Evolutionary conservation across 2,797 vertebrate species (phyloP), one percentile per base, ranked within the genome.

Genomic region (Karalla daura): DNA sequence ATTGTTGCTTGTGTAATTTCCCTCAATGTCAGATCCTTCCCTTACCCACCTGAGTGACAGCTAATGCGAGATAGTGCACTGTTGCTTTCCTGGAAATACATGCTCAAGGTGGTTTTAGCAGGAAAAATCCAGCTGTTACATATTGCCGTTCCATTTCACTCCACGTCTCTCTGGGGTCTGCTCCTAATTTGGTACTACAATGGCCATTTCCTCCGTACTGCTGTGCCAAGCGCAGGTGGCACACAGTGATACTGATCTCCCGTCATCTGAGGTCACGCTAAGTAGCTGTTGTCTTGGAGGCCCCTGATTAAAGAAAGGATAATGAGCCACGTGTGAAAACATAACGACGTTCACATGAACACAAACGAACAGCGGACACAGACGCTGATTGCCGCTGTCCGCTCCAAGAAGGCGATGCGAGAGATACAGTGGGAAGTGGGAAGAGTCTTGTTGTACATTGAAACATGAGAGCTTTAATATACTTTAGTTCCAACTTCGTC

Each of bases 171-270:
- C 74, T n/a, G 50, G 69, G 77, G 75, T 68, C 41, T 0, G 15
- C 41, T 55, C 27, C 60, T 86, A 88, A 80, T 89, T 86, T 84
- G 53, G 74, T 32, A 46, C 36, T 14, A 89, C 90, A 89, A 89
- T 90, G 68, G 83, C 44, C 60, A 32, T 74, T 86, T 87, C 88
- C 82, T 85, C 52, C 50, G 2, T 17, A 45, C 55, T 68, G 4
- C 65, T 51, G 53, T 82, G 86, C 81, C 64, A 78, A 73, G 37
- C 40, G 49, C 86, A 88, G 85, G 69, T 89, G 85, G 80, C 70
- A 81, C 51, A 53, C 1, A 0, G 50, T 2, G 63, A 75, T 80
- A 68, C 36, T 25, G 41, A 63, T 80, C 70, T 46, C 23, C 39
- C 0, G 4, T 45, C 44, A 61, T 64, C 17, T 62, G 43, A 81